Base-by-base conservation (phyloP, 2,797 vertebrate genomes). In the Lophius americanus region DNA sequence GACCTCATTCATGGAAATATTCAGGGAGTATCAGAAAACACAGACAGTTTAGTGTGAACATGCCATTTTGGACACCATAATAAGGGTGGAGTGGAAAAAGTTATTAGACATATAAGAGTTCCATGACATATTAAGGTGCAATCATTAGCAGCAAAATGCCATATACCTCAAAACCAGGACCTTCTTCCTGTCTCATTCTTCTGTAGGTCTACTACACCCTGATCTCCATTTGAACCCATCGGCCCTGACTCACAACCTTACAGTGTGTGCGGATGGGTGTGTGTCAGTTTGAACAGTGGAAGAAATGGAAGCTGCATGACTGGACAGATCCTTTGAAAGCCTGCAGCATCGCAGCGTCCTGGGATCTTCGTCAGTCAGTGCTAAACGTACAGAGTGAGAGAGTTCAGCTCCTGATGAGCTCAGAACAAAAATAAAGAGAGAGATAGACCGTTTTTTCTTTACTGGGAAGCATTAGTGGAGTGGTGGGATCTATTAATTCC, bases 161-260 rank as follows among this genome's bases (percentile, higher is more conserved):
- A 60, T 14, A 41, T 23, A 12, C 46, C 9, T 9, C 35, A 7
- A 39, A 55, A n/a, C 14, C 37, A 7, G 0, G 32, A 10, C 4
- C 46, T 47, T 23, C 37, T 33, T 63, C 14, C 23, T 32, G 10
- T 51, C 50, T 12, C 35, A 33, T 36, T 35, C 32, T 9, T 4
- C 33, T 35, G 13, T 50, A 23, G 23, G 23, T 2, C 23, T 23
- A 7, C 47, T 6, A 0, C 64, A 63, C 49, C 77, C 3, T 8
- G 56, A 82, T 73, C 90, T 90, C 92, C 91, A 70, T 77, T 51
- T 79, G 80, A 72, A 55, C 92, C 92, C 64, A 83, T 61, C 64
- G 72, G 81, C 41, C 91, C 87, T 35, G 67, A 63, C 49, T 73
- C 62, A 51, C 64, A 55, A 23, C 23, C 23, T 23, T 23, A 23